Percentiles rank a stretch among this genome's conserved stretches.
phyloP scores from a whole-genome alignment of 2,797 vertebrate species.

The Lacerta bilineata region DNA sequence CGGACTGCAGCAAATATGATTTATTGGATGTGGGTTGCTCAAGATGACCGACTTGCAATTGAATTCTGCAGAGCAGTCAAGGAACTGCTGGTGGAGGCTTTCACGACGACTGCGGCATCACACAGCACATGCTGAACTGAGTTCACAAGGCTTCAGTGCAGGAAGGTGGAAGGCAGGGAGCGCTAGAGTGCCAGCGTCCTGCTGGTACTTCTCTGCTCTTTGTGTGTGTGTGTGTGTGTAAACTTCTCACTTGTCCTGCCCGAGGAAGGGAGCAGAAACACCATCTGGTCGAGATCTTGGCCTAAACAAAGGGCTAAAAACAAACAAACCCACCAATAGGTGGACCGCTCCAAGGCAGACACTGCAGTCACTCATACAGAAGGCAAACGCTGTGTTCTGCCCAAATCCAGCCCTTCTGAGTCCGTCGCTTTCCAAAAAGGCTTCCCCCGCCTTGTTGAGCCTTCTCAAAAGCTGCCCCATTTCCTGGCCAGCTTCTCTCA shows the following conservation, averaged over 20 bases:
- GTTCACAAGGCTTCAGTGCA: accelerated
- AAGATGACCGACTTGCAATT: constrained; percentile 52
- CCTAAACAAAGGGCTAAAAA: not conserved
- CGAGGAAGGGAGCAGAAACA: no score
- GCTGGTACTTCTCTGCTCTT: accelerated
- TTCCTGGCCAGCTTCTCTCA: accelerated
- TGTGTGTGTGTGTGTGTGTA: not conserved
- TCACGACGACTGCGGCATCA: accelerated
- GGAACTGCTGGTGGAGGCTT: not conserved
- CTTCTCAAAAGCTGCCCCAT: not conserved
- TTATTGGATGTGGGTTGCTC: constrained; percentile 54
- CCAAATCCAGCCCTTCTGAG: not conserved
- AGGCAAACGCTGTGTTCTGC: not conserved
- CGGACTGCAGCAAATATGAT: constrained; percentile 23
- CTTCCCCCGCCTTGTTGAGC: not conserved
- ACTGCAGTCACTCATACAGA: not conserved
- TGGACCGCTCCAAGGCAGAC: no score
- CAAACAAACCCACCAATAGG: no score
- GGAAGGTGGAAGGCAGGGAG: not conserved
- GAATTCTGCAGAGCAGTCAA: not conserved
- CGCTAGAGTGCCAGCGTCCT: accelerated
- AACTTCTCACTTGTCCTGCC: not conserved
- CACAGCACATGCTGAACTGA: accelerated
- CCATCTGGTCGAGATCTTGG: not conserved
- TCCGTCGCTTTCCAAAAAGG: accelerated